phyloP scores from a whole-genome alignment of 37 sponge, comb jelly and placozoan genomes.

The Spongilla lacustris region DNA sequence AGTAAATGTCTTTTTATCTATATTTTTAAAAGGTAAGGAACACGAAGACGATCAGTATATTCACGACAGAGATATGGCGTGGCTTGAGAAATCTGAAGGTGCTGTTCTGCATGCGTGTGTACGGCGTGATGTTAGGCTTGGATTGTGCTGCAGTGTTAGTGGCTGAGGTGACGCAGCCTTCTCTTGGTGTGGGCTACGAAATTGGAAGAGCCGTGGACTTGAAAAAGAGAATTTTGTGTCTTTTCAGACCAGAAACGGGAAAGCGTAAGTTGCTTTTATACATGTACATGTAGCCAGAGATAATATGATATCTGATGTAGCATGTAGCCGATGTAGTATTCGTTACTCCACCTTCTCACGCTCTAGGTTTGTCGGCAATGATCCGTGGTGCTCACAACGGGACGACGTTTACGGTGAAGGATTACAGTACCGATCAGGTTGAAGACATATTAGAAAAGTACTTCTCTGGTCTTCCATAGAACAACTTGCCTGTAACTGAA shows the following conservation, averaged over 20 bases:
- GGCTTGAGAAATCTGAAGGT: slow-evolving; percentile 82
- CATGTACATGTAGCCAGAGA: background rate
- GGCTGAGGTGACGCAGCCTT: slow-evolving; percentile 96
- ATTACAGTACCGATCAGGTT: slow-evolving; percentile 64
- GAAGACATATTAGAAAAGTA: slow-evolving; percentile 63
- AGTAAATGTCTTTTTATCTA: background rate
- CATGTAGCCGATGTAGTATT: background rate
- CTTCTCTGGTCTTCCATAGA: slow-evolving; percentile 9
- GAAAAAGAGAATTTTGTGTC: slow-evolving; percentile 83
- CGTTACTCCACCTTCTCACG: background rate
- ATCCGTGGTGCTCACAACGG: slow-evolving; percentile 79
- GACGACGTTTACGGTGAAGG: slow-evolving; percentile 55
- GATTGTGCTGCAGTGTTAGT: slow-evolving; percentile 69
- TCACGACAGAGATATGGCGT: slow-evolving; percentile 86
- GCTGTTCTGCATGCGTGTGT: slow-evolving; percentile 9
- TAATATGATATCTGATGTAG: background rate
- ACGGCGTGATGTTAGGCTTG: background rate
- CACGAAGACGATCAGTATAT: slow-evolving; percentile 75
- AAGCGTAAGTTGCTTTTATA: slow-evolving; percentile 42
- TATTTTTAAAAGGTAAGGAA: slow-evolving; percentile 51
- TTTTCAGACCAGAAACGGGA: slow-evolving; percentile 84
- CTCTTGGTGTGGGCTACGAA: slow-evolving; percentile 96
- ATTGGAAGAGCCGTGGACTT: slow-evolving; percentile 87
- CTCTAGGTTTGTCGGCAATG: slow-evolving; percentile 86
- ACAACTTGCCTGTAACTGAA: background rate